A percentile compares a stretch with the other conserved stretches of the same genome.
Conservation (phyloP, 2,888 invertebrate genomes). For the Hemaris fuciformis region DNA sequence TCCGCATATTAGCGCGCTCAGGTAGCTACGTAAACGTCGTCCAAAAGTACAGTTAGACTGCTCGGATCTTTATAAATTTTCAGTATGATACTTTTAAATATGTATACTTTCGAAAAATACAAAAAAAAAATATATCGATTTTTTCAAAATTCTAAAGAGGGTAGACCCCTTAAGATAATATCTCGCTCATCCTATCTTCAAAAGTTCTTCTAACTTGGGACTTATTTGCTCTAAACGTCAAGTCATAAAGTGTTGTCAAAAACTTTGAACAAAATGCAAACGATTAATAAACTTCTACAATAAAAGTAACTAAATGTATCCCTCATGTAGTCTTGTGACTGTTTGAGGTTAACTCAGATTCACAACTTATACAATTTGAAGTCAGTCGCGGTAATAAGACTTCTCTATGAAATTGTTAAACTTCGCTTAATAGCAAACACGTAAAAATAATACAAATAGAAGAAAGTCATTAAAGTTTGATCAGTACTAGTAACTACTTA, state of each 20-base stretch:
- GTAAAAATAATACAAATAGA: not conserved
- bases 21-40: too few relatives aligned
- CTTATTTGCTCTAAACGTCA: not conserved
- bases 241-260: not conserved
- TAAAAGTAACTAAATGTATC: not conserved
- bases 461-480: not conserved
- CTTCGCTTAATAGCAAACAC: not conserved
- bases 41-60: too few relatives aligned
- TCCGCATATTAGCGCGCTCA: too few relatives aligned
- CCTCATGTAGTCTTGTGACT: not conserved
- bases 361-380: not conserved
- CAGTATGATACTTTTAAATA: too few relatives aligned
- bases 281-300: not conserved
- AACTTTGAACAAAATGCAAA: not conserved
- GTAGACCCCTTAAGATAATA: too few relatives aligned
- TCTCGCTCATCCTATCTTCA: not conserved
- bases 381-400: not conserved
- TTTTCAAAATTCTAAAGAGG: too few relatives aligned
- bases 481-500: not conserved
- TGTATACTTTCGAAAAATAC: too few relatives aligned
- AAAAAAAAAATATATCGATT: too few relatives aligned
- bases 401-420: not conserved
- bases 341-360: not conserved
- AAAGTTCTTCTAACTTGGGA: not conserved
- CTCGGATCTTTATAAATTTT: too few relatives aligned